phyloP scores from a whole-genome alignment of 2,797 vertebrate species.

The Melanogrammus aeglefinus region DNA sequence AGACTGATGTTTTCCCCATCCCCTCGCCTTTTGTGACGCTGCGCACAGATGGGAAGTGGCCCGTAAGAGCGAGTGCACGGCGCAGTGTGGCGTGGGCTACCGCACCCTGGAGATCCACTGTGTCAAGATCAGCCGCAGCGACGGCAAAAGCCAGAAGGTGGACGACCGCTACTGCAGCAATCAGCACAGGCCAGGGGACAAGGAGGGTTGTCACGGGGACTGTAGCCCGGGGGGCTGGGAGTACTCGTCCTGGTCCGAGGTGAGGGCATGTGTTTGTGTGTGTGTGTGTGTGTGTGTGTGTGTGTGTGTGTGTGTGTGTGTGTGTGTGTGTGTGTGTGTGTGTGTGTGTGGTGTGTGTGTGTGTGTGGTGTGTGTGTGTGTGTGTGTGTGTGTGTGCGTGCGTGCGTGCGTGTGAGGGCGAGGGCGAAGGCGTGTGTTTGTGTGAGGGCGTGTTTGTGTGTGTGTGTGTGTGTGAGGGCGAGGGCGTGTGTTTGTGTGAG shows the following conservation, averaged over 20 bases:
- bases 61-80: constrained; percentile 88
- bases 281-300: constrained; percentile 3
- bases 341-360: neutral
- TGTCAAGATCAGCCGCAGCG: constrained; percentile 80
- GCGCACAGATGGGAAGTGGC: constrained; percentile 85
- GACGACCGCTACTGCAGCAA: constrained; percentile 86
- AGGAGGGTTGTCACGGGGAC: constrained; percentile 89
- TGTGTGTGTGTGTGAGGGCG: neutral
- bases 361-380: neutral
- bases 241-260: constrained; percentile 94
- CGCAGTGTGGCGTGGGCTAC: constrained; percentile 89
- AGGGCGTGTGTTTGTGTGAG: neutral
- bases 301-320: constrained; percentile 60
- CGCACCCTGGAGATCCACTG: constrained; percentile 90
- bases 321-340: neutral
- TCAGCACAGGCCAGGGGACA: constrained; percentile 83
- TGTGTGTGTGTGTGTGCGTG: neutral
- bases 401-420: neutral
- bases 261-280: constrained; percentile 49
- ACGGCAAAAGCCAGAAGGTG: constrained; percentile 87
- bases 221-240: constrained; percentile 92
- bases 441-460: constrained; percentile 61
- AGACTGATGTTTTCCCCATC: neutral
- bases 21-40: too few relatives aligned
- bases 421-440: too few relatives aligned